Conservation (phyloP, 2,888 invertebrate species). For the Formica aserva region DNA sequence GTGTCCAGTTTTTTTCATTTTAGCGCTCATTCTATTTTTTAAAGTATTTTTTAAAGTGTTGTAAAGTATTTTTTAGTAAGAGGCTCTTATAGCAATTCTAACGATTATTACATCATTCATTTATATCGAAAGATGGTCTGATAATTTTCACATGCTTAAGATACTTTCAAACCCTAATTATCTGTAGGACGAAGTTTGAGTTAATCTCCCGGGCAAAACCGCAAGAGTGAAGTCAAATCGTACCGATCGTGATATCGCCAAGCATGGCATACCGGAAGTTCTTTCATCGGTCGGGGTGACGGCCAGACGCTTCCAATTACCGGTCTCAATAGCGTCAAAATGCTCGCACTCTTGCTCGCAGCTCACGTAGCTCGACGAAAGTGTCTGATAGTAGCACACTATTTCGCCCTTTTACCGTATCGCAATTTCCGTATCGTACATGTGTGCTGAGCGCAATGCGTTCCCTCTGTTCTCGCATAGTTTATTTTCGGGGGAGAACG, state of each 20-base stretch:
- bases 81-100: not conserved
- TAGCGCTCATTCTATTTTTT: not conserved
- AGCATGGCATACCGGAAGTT: conserved; percentile 34
- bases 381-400: conserved; percentile 48
- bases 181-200: not conserved
- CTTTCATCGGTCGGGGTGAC: not conserved
- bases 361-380: conserved; percentile 58
- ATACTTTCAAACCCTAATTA: not conserved
- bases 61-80: not conserved
- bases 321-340: conserved; percentile 63
- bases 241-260: conserved; percentile 22
- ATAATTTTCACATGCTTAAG: not conserved
- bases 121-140: not conserved
- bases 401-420: conserved; percentile 66
- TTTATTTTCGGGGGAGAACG: conserved; percentile 62
- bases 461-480: conserved; percentile 42
- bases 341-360: conserved; percentile 61
- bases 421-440: conserved; percentile 69
- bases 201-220: conserved; percentile 10
- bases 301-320: conserved; percentile 71
- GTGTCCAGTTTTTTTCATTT: not conserved
- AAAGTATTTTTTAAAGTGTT: too few relatives aligned
- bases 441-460: conserved; percentile 28
- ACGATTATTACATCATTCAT: not conserved
- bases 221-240: not conserved